phyloP scores from a whole-genome alignment of 2,113 vertebrate genomes.

The Pimephales promelas region DNA sequence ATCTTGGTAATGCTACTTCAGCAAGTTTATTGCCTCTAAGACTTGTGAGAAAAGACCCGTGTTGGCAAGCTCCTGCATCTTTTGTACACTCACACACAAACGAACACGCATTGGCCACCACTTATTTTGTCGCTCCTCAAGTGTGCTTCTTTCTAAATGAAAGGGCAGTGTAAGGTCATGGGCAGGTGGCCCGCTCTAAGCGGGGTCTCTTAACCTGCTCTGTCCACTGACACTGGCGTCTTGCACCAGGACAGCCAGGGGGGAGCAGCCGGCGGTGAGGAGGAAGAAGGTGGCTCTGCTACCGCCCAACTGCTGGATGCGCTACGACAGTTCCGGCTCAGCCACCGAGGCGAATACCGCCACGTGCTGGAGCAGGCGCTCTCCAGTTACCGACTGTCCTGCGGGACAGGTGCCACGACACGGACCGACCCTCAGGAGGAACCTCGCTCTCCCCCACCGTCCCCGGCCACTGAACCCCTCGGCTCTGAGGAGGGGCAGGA shows the following conservation, averaged over 20 bases:
- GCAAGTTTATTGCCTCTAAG: constrained; percentile 9
- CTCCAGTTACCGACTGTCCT: constrained; percentile 83
- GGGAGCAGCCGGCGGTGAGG: constrained; percentile 78
- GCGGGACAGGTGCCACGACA: neutral
- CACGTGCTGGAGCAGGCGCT: constrained; percentile 95
- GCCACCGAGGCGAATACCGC: constrained; percentile 96
- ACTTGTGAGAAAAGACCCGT: neutral
- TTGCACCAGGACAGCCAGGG: constrained; percentile 86
- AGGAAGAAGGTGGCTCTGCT: constrained; percentile 79
- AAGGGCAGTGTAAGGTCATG: constrained; percentile 43
- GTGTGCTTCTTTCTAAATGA: constrained; percentile 42
- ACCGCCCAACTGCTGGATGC: constrained; percentile 94
- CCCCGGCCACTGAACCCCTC: constrained; percentile 60
- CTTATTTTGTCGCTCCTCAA: neutral
- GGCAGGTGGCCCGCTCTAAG: constrained; percentile 47
- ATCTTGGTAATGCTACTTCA: constrained; percentile 27
- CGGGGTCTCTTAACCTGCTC: constrained; percentile 58
- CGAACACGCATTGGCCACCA: constrained; percentile 6
- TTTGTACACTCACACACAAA: constrained; percentile 28
- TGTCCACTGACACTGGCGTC: constrained; percentile 82
- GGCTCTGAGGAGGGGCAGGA: constrained; percentile 60
- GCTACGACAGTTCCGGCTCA: constrained; percentile 95
- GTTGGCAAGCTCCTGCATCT: constrained; percentile 39
- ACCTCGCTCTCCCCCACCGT: constrained; percentile 69
- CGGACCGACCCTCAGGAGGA: constrained; percentile 51